Conservation (phyloP, 2,797 vertebrate genomes). For the Micromesistius poutassou region DNA sequence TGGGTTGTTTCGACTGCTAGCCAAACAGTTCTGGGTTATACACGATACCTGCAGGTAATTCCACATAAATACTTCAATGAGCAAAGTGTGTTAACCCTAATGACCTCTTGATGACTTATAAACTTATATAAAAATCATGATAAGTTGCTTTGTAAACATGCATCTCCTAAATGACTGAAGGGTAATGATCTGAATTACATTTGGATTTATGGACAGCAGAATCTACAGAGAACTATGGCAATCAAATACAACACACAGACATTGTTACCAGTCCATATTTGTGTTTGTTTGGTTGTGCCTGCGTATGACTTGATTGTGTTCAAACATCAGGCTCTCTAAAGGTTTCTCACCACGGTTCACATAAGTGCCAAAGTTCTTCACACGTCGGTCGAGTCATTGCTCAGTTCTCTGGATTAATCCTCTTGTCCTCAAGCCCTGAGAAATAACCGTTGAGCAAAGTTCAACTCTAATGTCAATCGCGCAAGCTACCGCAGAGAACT, state of each 20-base stretch:
- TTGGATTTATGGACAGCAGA: neutral
- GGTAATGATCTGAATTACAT: neutral
- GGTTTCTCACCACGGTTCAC: no score
- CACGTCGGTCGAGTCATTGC: no score
- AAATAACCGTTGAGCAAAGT: neutral
- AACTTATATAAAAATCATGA: neutral
- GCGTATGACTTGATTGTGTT: no score
- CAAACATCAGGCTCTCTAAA: no score
- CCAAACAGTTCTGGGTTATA: neutral
- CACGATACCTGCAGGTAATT: neutral
- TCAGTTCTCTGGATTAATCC: neutral
- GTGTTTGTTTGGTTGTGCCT: no score
- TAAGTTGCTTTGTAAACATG: no score
- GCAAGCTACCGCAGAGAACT: neutral
- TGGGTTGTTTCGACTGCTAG: neutral
- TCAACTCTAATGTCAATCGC: neutral
- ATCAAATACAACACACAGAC: neutral
- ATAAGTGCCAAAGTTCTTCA: neutral
- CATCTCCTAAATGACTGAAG: neutral
- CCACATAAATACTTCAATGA: neutral
- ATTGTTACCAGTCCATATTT: no score
- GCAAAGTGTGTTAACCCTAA: neutral
- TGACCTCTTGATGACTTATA: neutral
- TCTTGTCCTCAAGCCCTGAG: neutral
- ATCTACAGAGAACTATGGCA: neutral